Evolutionary conservation across 2,113 vertebrate genomes (phyloP).

Genomic region (Turnix velox): DNA sequence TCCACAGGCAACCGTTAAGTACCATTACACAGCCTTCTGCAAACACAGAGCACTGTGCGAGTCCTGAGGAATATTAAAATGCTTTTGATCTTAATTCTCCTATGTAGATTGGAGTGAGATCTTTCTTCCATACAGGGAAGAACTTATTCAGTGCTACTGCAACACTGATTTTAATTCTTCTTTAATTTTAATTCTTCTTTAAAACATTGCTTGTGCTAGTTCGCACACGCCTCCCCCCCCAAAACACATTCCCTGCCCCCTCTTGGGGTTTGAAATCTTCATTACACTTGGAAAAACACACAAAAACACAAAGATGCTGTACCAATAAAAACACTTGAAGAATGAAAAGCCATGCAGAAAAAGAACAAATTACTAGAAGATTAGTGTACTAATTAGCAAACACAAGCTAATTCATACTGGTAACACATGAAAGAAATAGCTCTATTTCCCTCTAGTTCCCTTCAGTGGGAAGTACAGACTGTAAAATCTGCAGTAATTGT

Average conservation of each 20-base stretch:
- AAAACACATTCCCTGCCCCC: no score
- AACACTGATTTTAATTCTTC: neutral
- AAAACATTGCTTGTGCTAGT: no score
- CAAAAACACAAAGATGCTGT: neutral
- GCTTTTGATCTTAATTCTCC: neutral
- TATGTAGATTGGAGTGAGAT: neutral
- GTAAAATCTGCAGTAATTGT: neutral
- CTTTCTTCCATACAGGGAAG: neutral
- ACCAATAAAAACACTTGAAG: neutral
- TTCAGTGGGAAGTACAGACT: neutral
- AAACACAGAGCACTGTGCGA: neutral
- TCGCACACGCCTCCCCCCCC: neutral
- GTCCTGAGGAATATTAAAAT: neutral
- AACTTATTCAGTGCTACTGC: neutral
- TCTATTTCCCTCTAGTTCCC: neutral
- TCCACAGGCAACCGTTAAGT: neutral
- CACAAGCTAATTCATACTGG: neutral
- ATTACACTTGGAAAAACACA: neutral
- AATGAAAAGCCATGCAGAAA: neutral
- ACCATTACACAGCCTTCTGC: neutral
- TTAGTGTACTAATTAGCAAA: neutral
- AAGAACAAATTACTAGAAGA: neutral
- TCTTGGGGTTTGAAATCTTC: neutral
- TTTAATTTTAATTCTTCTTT: no score
- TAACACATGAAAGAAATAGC: neutral